Base-by-base conservation (phyloP, 2,113 vertebrate genomes). In the Ctenodactylus gundi region DNA sequence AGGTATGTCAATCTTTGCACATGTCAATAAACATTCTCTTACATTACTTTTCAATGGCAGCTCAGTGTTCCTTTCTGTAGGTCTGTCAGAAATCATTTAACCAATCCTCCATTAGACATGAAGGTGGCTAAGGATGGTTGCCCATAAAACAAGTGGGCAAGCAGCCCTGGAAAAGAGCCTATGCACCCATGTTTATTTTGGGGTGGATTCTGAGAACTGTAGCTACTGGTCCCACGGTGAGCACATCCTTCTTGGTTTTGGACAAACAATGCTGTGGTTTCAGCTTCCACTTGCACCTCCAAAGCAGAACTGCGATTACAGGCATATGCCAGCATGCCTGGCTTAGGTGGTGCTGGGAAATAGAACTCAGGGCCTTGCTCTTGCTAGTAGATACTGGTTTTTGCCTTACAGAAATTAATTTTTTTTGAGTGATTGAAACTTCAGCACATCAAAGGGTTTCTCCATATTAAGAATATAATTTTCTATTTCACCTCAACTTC, bases 1-100 rank as follows among this genome's bases (percentile, higher is more conserved):
- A 77, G n/a, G 57, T 65, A 9, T 41, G 7, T 41, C 44, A 68
- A 78, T 94, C 86, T 75, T 77, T 84, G 68, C 90, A 23, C 55
- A 17, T 46, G 85, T 58, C 91, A 78, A 41, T 92, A 92, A 39
- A 78, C 13, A 57, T 58, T 64, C 92, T 64, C 75, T 46, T 23
- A 46, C 86, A 60, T 92, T 75, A 88, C 62, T 92, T 87, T 95
- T 92, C 73, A 67, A 85, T 67, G 55, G 67, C 39, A 1, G n/a
- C 31, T 82, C 39, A 78, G 70, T 15, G 55, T 55, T 72, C 49
- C 75, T 75, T 80, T 73, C 44, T 64, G 41, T 68, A 91, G 57
- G 73, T 36, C 85, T 82, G 93, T 67, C 86, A 62, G 41, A 57
- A 88, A 53, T 46, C 41, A 73, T 73, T 51, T 75, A 86, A 91